These are phyloP conservation scores for Diploscapter pachys DNA, from an alignment of 1,140 invertebrate genomes.

Conservation along the genomic window DNA sequence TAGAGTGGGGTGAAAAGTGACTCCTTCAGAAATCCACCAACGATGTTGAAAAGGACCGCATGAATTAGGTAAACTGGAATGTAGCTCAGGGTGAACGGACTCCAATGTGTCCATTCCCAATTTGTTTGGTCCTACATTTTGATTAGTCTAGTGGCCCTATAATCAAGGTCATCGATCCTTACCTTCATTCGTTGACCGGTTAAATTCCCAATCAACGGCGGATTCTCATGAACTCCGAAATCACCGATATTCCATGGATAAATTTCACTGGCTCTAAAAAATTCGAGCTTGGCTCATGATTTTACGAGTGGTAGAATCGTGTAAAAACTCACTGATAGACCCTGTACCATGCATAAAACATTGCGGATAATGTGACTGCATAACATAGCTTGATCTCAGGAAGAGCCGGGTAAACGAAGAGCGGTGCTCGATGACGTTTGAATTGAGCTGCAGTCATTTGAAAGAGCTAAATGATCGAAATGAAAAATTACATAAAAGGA, in stretches of 20 bases:
- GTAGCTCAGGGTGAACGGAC: slow-evolving; percentile 46
- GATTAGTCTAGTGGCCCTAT: not conserved
- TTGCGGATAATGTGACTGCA: slow-evolving; percentile 32
- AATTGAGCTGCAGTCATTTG: no score
- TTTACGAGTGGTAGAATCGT: no score
- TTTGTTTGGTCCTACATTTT: slow-evolving; percentile 50
- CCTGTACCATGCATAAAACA: slow-evolving; percentile 49
- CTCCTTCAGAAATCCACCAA: slow-evolving; percentile 13
- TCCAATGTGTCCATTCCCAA: slow-evolving; percentile 57
- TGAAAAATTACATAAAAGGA: no score
- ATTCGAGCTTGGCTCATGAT: no score
- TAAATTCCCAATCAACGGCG: slow-evolving; percentile 43
- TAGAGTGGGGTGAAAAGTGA: slow-evolving; percentile 34
- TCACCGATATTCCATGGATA: slow-evolving; percentile 53
- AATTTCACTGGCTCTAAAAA: slow-evolving; percentile 22
- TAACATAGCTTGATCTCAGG: slow-evolving; percentile 52
- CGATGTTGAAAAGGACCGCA: slow-evolving; percentile 52
- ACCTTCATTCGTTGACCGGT: slow-evolving; percentile 13
- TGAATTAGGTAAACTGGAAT: slow-evolving; percentile 47
- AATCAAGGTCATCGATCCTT: not conserved
- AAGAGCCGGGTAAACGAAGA: slow-evolving; percentile 50
- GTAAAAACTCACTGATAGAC: slow-evolving; percentile 33
- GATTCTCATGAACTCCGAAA: slow-evolving; percentile 33
- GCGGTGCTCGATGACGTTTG: slow-evolving; percentile 1
- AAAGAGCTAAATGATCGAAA: no score